Evolutionary conservation across 2,888 invertebrate species (phyloP).

Genomic region (Yponomeuta sedellus): DNA sequence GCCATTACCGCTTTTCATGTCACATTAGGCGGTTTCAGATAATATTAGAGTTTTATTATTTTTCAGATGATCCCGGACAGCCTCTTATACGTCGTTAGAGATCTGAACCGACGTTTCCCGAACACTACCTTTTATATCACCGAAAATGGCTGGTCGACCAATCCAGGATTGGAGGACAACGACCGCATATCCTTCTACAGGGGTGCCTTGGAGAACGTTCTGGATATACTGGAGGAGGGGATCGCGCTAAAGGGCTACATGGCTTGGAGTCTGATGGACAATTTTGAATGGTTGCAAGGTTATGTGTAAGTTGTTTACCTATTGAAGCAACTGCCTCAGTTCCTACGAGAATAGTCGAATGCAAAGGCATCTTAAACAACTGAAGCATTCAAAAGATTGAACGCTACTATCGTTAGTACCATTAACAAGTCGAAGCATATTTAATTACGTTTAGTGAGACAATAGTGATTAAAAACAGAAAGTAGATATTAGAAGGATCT

Average conservation of each 20-base stretch:
- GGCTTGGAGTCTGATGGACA: slow-evolving; percentile 63
- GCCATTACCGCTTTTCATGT: too few species aligned
- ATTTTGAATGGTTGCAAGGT: slow-evolving; percentile 54
- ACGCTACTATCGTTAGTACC: too few species aligned
- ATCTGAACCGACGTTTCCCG: slow-evolving; percentile 37
- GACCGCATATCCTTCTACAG: slow-evolving; percentile 29
- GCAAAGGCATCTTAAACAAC: too few species aligned
- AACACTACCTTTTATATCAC: slow-evolving; percentile 63
- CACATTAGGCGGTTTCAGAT: too few species aligned
- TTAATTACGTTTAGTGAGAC: too few species aligned
- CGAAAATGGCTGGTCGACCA: slow-evolving; percentile 64
- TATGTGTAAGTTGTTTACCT: slow-evolving; percentile 25
- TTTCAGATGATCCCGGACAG: slow-evolving; percentile 28
- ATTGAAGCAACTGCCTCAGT: not conserved
- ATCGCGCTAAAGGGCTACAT: slow-evolving; percentile 42
- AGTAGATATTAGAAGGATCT: too few species aligned
- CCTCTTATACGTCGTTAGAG: slow-evolving; percentile 25
- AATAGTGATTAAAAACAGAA: too few species aligned
- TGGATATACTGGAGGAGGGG: slow-evolving; percentile 6
- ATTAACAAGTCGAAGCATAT: too few species aligned
- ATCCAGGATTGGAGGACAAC: slow-evolving; percentile 40
- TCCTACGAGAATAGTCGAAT: not conserved
- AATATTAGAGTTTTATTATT: not conserved
- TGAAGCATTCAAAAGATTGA: too few species aligned
- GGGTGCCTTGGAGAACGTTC: not conserved